These are phyloP conservation scores for Pelodytes ibericus DNA, from an alignment of 2,797 vertebrate genomes.

Conservation along the genomic window DNA sequence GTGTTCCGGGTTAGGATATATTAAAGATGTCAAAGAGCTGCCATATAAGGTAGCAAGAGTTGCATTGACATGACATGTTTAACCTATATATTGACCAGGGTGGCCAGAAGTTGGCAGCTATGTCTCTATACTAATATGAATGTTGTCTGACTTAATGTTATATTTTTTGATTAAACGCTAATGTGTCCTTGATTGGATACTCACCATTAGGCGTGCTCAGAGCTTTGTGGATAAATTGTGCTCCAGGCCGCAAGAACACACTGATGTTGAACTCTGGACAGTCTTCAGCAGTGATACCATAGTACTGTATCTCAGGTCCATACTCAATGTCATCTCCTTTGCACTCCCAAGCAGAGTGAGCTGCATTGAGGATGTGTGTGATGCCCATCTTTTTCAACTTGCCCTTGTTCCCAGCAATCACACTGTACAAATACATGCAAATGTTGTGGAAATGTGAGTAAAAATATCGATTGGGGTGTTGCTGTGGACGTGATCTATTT, in stretches of 20 bases:
- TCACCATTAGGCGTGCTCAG: constrained; percentile 59
- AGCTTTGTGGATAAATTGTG: constrained; percentile 80
- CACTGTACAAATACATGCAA: constrained; percentile 63
- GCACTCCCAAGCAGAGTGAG: constrained; percentile 80
- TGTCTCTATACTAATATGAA: too few relatives aligned
- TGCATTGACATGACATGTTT: too few relatives aligned
- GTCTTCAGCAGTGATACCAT: constrained; percentile 82
- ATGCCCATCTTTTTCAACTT: constrained; percentile 77
- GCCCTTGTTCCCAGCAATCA: constrained; percentile 73
- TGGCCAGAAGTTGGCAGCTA: too few relatives aligned
- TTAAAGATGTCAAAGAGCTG: too few relatives aligned
- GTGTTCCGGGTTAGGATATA: too few relatives aligned
- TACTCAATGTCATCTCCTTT: constrained; percentile 79
- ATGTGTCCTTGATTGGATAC: constrained; percentile 10
- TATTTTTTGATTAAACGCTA: too few relatives aligned
- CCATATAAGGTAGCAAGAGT: too few relatives aligned
- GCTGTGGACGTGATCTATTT: too few relatives aligned
- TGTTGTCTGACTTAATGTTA: too few relatives aligned
- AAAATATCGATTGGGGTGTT: too few relatives aligned
- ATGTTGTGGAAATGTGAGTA: too few relatives aligned
- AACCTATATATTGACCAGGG: too few relatives aligned
- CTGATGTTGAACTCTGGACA: constrained; percentile 78
- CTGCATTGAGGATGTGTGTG: constrained; percentile 83
- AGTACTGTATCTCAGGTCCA: constrained; percentile 77
- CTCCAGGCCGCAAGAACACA: constrained; percentile 75